Base-by-base conservation (phyloP, 2,113 vertebrate genomes). In the Epinephelus moara region DNA sequence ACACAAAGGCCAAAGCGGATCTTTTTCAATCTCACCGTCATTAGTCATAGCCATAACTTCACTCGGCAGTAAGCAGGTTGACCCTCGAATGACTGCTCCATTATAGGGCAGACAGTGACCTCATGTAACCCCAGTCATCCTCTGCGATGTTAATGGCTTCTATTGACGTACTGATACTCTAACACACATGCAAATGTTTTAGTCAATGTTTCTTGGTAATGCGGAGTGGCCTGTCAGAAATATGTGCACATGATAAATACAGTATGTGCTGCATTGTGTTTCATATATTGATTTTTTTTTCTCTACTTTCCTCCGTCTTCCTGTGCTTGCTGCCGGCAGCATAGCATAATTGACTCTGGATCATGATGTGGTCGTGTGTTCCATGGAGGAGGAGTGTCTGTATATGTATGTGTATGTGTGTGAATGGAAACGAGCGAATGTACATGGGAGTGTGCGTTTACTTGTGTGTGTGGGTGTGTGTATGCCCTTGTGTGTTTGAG, bases 231-330 rank as follows among this genome's bases (percentile, higher is more conserved):
- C 74, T 81, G 84, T 80, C 80, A 82, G 42, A 84, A 79, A 85
- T 63, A 82, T 73, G 30, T 83, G 27, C 60, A n/a, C 80, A 59
- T 83, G 88, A 87, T 80, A 86, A 90, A 90, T 85, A 70, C 56
- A 69, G 52, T 40, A 74, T 63, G 27, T 27, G 47, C 23, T 49
- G 71, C 53, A 45, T 70, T 80, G 66, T 81, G 75, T 84, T 80
- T 85, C 71, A 60, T 23, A 25, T 81, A 93, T 87, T 84, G 84
- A 84, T 87, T 85, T 75, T 50, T 17, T 18, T 6, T 61, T 23
- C 3, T n/a, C 21, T 11, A 7, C n/a, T 27, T 25, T 25, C 13
- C n/a, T 19, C 53, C 45, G 25, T 85, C 71, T 63, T 70, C 11
- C 52, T 70, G 49, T 80, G 75, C 47, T 70, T 7, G 72, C 72